These are phyloP conservation scores for Platygyra sinensis DNA, from an alignment of 64 coral and sea anemone genomes.

Conservation along the genomic window DNA sequence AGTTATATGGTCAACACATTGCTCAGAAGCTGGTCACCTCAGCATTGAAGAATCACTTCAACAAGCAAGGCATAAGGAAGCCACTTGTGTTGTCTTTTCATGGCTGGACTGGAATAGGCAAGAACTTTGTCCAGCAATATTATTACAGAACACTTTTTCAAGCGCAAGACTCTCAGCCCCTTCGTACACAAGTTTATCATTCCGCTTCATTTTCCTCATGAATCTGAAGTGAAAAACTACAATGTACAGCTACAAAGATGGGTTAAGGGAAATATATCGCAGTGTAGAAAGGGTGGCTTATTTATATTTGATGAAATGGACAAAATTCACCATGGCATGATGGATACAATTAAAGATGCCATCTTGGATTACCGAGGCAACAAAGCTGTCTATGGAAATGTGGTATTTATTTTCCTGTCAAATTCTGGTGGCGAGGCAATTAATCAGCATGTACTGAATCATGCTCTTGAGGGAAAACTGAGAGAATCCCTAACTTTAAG, in stretches of 20 bases:
- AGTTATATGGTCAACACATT: slow-evolving; percentile 83
- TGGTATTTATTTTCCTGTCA: slow-evolving; percentile 86
- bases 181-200: slow-evolving; percentile 93
- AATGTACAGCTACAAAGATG: slow-evolving; percentile 56
- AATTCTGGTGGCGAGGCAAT: slow-evolving; percentile 80
- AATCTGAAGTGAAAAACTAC: slow-evolving; percentile 56
- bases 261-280: slow-evolving; percentile 76
- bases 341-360: slow-evolving; percentile 60
- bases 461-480: slow-evolving; percentile 57
- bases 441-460: slow-evolving; percentile 67
- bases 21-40: slow-evolving; percentile 69
- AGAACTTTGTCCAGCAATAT: slow-evolving; percentile 86
- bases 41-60: slow-evolving; percentile 71
- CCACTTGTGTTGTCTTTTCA: slow-evolving; percentile 81
- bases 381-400: slow-evolving; percentile 52
- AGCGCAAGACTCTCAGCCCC: slow-evolving; percentile 67
- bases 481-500: slow-evolving; percentile 69
- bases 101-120: slow-evolving; percentile 89
- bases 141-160: slow-evolving; percentile 84
- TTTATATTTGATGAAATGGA: slow-evolving; percentile 99
- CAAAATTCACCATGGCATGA: slow-evolving; percentile 80
- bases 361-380: slow-evolving; percentile 67
- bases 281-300: slow-evolving; percentile 65
- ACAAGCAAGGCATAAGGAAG: slow-evolving; percentile 43
- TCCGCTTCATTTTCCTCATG: slow-evolving; percentile 72